A percentile compares a stretch with the other conserved stretches of the same genome.
Conservation (phyloP, 1,140 invertebrate species). For the Leptinotarsa texana region DNA sequence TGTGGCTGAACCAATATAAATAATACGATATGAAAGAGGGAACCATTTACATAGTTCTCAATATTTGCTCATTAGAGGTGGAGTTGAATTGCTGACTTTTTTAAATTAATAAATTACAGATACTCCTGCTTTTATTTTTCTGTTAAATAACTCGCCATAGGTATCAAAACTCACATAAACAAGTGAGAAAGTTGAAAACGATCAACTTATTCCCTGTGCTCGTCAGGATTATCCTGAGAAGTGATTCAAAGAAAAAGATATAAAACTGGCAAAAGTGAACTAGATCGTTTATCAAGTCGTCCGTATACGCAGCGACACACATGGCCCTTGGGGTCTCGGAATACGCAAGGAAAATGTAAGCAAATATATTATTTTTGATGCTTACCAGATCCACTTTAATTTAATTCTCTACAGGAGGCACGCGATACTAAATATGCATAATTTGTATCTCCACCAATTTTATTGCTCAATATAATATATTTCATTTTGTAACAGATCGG, state of each 20-base stretch:
- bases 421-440: conserved; percentile 52
- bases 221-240: background rate
- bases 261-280: conserved; percentile 8
- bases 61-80: no score
- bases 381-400: conserved; percentile 53
- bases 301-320: conserved; percentile 40
- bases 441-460: conserved; percentile 51
- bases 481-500: conserved; percentile 40
- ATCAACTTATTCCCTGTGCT: background rate
- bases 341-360: conserved; percentile 39
- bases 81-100: no score
- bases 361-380: conserved; percentile 54
- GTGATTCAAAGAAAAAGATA: background rate
- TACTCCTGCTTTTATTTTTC: no score
- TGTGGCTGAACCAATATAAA: no score
- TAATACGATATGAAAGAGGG: no score
- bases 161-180: no score
- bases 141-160: no score
- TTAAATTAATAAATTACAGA: no score
- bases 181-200: background rate
- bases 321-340: conserved; percentile 41
- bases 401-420: conserved; percentile 52
- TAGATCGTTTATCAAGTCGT: background rate
- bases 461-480: conserved; percentile 50
- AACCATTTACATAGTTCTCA: no score